Base-by-base conservation (phyloP, 2,888 invertebrate species). In the Parthenolecanium corni region DNA sequence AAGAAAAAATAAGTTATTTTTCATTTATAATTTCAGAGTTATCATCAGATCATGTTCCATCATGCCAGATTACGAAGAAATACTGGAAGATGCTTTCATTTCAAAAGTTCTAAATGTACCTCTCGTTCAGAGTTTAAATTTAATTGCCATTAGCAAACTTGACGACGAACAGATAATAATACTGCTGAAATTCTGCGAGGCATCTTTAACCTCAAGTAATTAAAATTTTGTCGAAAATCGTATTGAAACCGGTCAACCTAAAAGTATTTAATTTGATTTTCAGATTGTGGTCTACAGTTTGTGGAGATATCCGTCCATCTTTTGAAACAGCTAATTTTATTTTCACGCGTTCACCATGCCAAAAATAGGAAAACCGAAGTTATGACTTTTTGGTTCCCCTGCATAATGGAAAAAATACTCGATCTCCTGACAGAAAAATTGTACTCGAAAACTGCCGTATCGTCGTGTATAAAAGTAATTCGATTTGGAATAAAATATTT, bases 111-210 rank as follows among this genome's bases (percentile, higher is more conserved):
- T 61, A 16, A 49, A 51, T 21, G 18, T 61, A 20, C 40, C 61
- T 16, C 14, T 61, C 14, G 51, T 24, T 3, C 61, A 61, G 16
- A 49, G 51, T 51, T 16, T 36, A 18, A 47, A 61, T 40, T 20
- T 61, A 5, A 40, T 61, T 5, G 61, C 61, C 0, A 20, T 61
- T 6, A 51, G 61, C 3, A 61, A 61, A 61, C 51, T 36, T n/a
- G 9, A 16, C 38, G 51, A 61, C 18, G n/a, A 61, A 38, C 49
- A 51, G 20, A 1, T 61, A n/a, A 61, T 40, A 36, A 21, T 47
- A 9, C 16, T 61, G 23, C 36, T 11, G 21, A 51, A 18, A 38
- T 61, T 61, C 21, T 49, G 14, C 14, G 23, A 38, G 6, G 12
- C 61, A 16, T 3, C 47, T 25, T 40, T 61, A 23, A 21, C 21